These are phyloP conservation scores for Xestia sexstrigata DNA, from an alignment of 2,888 invertebrate species.

Conservation along the genomic window DNA sequence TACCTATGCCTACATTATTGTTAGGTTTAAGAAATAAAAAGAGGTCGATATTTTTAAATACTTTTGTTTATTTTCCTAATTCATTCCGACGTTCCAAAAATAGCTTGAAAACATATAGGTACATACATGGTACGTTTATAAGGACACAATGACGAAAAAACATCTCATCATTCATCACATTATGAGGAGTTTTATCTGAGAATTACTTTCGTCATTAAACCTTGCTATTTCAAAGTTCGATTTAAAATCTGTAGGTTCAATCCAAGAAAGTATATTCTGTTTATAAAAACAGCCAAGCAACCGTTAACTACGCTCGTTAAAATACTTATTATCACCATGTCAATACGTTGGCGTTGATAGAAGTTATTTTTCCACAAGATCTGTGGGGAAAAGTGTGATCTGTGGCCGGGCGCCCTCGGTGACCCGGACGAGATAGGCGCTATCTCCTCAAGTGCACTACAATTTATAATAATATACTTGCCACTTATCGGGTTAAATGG, in stretches of 20 bases:
- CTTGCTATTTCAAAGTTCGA: constrained; percentile 11
- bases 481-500: constrained; percentile 55
- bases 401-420: constrained; percentile 65
- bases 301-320: constrained; percentile 10
- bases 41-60: constrained; percentile 42
- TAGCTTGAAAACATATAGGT: not conserved
- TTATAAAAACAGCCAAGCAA: constrained; percentile 16
- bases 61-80: constrained; percentile 34
- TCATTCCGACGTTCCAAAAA: constrained; percentile 10
- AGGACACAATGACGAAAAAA: not conserved
- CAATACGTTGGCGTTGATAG: constrained; percentile 35
- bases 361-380: constrained; percentile 69
- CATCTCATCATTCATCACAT: constrained; percentile 2
- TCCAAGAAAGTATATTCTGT: constrained; percentile 25
- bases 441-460: constrained; percentile 77
- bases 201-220: constrained; percentile 8
- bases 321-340: constrained; percentile 45
- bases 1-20: constrained; percentile 71
- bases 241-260: not conserved
- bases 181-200: not conserved
- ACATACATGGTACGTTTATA: not conserved
- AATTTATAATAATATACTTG: constrained; percentile 68
- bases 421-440: constrained; percentile 77
- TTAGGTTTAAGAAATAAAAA: constrained; percentile 71
- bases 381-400: constrained; percentile 73